phyloP scores from a whole-genome alignment of 2,113 vertebrate species.

The Phyllopteryx taeniolatus region DNA sequence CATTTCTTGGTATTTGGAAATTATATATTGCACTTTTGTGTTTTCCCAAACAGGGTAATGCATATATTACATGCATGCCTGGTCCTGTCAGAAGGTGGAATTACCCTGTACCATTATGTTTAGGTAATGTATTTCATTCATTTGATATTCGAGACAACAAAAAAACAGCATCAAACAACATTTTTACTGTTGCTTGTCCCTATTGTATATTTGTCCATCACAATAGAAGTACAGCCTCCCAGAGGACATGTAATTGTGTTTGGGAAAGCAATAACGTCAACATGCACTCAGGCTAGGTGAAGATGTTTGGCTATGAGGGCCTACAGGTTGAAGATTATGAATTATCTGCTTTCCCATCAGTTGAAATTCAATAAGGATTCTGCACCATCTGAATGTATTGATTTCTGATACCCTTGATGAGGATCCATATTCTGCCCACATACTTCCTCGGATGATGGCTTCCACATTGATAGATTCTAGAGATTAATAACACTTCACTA shows the following conservation, averaged over 20 bases:
- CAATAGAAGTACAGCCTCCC: slow-evolving; percentile 21
- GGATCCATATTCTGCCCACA: slow-evolving; percentile 16
- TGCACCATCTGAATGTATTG: slow-evolving; percentile 32
- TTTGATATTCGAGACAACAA: slow-evolving; percentile 19
- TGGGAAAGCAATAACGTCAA: slow-evolving; percentile 33
- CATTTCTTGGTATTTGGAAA: slow-evolving; percentile 18
- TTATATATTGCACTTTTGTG: slow-evolving; percentile 37
- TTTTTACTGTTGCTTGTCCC: slow-evolving; percentile 10
- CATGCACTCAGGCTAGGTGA: slow-evolving; percentile 2
- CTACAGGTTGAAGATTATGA: slow-evolving; percentile 22
- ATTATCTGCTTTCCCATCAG: slow-evolving; percentile 37
- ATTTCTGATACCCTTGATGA: slow-evolving; percentile 52
- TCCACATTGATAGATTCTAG: slow-evolving; percentile 33
- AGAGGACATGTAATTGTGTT: slow-evolving; percentile 40
- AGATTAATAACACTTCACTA: slow-evolving; percentile 27
- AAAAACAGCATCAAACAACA: slow-evolving; percentile 13
- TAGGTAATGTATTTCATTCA: slow-evolving; percentile 76
- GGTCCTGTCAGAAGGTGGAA: slow-evolving; percentile 98
- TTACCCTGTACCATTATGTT: slow-evolving; percentile 92
- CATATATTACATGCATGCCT: slow-evolving; percentile 97
- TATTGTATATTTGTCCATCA: slow-evolving; percentile 12
- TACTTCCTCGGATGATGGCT: slow-evolving; percentile 39
- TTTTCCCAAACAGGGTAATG: slow-evolving; percentile 81
- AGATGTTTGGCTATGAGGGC: slow-evolving; percentile 14
- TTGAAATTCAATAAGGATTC: slow-evolving; percentile 51